phyloP scores from a whole-genome alignment of 2,888 invertebrate species.

The Pterostichus niger region DNA sequence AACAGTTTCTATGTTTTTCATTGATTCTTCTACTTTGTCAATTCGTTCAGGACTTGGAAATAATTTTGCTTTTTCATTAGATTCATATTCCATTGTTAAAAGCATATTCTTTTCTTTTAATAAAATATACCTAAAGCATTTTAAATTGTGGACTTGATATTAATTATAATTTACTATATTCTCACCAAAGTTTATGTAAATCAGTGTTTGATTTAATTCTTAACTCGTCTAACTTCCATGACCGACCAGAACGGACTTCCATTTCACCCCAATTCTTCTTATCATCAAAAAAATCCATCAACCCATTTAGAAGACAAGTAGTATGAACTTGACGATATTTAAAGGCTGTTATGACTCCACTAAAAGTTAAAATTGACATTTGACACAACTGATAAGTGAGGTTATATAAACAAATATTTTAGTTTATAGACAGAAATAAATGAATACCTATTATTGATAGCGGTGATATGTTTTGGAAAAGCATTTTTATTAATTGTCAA shows the following conservation, averaged over 20 bases:
- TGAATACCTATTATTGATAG: constrained; percentile 59
- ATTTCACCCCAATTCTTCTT: constrained; percentile 90
- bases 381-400: neutral
- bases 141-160: constrained; percentile 12
- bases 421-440: constrained; percentile 1
- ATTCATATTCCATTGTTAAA: constrained; percentile 95
- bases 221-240: constrained; percentile 94
- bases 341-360: constrained; percentile 2
- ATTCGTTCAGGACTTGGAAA: constrained; percentile 96
- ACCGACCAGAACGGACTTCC: constrained; percentile 89
- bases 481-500: constrained; percentile 46
- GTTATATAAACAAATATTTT: constrained; percentile 21
- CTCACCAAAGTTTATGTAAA: constrained; percentile 97
- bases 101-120: constrained; percentile 98
- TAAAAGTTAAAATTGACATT: constrained; percentile 1
- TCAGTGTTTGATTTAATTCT: constrained; percentile 96
- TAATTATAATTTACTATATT: constrained; percentile 70
- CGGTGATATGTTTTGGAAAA: constrained; percentile 46
- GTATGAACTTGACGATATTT: constrained; percentile 72
- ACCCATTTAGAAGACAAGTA: constrained; percentile 77
- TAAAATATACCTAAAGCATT: constrained; percentile 84
- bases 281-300: constrained; percentile 95
- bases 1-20: constrained; percentile 94
- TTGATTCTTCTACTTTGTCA: constrained; percentile 96
- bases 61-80: constrained; percentile 82